Evolutionary conservation across 2,797 vertebrate species (phyloP).

Genomic region (Dallia pectoralis): DNA sequence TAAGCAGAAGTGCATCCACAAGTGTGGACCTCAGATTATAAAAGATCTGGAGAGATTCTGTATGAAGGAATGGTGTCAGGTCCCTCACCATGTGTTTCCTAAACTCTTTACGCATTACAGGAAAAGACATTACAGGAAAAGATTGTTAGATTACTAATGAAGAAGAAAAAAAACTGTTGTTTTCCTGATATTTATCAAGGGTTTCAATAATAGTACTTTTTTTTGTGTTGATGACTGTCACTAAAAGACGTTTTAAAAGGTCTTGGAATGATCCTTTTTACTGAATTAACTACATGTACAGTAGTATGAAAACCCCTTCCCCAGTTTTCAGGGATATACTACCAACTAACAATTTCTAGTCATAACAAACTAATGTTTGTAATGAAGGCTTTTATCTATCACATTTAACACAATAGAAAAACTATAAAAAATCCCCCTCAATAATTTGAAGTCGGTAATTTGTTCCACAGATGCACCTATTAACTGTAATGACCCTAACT

Average conservation of each 20-base stretch:
- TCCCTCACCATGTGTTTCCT: no score
- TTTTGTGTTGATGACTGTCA: neutral
- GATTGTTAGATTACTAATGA: no score
- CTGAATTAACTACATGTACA: neutral
- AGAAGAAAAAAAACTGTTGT: no score
- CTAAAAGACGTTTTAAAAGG: neutral
- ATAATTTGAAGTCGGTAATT: neutral
- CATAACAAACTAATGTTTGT: slow-evolving; percentile 3
- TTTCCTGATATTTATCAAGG: no score
- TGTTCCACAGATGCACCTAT: slow-evolving; percentile 4
- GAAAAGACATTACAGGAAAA: no score
- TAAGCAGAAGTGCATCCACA: no score
- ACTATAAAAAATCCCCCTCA: neutral
- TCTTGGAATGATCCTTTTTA: neutral
- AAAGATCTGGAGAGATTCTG: no score
- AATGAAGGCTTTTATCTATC: neutral
- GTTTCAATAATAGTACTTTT: neutral
- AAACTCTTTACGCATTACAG: no score
- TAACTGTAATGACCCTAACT: neutral
- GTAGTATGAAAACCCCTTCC: neutral
- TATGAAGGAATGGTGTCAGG: no score
- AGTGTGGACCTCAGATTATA: no score
- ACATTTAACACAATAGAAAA: neutral
- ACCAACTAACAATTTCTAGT: neutral
- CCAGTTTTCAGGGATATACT: neutral